A percentile compares a stretch with the other conserved stretches of the same genome.
These are phyloP conservation scores for Trypoxylon attenuatum DNA, from an alignment of 2,888 invertebrate genomes.

Conservation along the genomic window DNA sequence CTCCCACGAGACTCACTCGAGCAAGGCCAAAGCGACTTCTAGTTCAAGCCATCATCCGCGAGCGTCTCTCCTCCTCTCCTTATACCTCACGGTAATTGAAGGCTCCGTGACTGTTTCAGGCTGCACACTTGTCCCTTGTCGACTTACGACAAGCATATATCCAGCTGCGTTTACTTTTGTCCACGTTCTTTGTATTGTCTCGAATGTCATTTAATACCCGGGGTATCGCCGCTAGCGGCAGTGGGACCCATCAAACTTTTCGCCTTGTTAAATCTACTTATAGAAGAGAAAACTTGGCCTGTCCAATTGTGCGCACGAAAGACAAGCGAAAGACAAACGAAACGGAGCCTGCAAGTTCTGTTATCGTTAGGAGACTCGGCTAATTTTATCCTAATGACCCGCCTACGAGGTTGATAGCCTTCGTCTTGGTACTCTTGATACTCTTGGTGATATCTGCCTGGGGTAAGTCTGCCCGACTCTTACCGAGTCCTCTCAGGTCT, in stretches of 20 bases:
- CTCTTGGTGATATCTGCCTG: too few species aligned
- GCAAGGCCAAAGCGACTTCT: slow-evolving; percentile 20
- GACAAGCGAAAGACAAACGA: not conserved
- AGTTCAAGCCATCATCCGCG: slow-evolving; percentile 3
- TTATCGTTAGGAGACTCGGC: not conserved
- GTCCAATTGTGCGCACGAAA: not conserved
- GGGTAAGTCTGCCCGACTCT: too few species aligned
- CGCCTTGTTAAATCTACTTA: not conserved
- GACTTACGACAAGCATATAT: not conserved
- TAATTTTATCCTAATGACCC: not conserved
- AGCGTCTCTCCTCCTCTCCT: slow-evolving; percentile 1
- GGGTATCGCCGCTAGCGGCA: not conserved
- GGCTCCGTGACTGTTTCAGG: slow-evolving; percentile 13
- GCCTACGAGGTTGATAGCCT: too few species aligned
- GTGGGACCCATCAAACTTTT: not conserved
- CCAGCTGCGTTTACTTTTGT: not conserved
- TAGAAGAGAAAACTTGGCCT: not conserved
- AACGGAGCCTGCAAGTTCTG: not conserved
- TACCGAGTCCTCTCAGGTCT: too few species aligned
- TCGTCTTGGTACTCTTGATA: too few species aligned
- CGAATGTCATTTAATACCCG: not conserved
- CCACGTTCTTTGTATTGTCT: not conserved
- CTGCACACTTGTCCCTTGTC: slow-evolving; percentile 16
- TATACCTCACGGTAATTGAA: slow-evolving; percentile 9
- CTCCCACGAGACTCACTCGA: slow-evolving; percentile 25